Evolutionary conservation across 2,113 vertebrate species (phyloP).

Genomic region (Callithrix jacchus): DNA sequence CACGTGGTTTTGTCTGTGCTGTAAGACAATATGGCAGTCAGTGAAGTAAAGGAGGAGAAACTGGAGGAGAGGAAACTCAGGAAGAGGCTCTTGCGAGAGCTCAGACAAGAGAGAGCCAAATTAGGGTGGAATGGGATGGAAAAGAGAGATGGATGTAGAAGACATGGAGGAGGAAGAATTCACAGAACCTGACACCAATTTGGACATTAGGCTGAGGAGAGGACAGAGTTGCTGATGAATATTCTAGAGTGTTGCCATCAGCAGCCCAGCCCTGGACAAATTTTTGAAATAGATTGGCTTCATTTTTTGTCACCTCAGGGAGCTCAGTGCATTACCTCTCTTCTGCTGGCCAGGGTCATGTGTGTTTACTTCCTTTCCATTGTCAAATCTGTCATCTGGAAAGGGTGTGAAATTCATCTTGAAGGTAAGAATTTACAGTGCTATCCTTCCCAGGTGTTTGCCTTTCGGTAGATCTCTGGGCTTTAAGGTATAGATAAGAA

Average conservation of each 20-base stretch:
- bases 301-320: neutral
- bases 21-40: neutral
- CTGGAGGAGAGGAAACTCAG: neutral
- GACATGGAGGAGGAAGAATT: neutral
- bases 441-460: neutral
- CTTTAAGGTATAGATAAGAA: slow-evolving; percentile 25
- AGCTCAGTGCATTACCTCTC: neutral
- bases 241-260: neutral
- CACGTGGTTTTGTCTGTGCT: neutral
- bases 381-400: neutral
- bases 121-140: neutral
- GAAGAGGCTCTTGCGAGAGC: neutral
- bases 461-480: neutral
- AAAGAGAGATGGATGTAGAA: neutral
- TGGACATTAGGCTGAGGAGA: neutral
- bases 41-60: neutral
- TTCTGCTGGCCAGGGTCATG: neutral
- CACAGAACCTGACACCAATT: neutral
- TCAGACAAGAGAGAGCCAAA: neutral
- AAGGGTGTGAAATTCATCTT: neutral
- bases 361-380: neutral
- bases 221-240: neutral
- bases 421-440: neutral
- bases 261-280: neutral
- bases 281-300: neutral